Evolutionary conservation across 2,113 vertebrate genomes (phyloP), one percentile per base, ranked within the genome.

Genomic region (Pelobates fuscus): DNA sequence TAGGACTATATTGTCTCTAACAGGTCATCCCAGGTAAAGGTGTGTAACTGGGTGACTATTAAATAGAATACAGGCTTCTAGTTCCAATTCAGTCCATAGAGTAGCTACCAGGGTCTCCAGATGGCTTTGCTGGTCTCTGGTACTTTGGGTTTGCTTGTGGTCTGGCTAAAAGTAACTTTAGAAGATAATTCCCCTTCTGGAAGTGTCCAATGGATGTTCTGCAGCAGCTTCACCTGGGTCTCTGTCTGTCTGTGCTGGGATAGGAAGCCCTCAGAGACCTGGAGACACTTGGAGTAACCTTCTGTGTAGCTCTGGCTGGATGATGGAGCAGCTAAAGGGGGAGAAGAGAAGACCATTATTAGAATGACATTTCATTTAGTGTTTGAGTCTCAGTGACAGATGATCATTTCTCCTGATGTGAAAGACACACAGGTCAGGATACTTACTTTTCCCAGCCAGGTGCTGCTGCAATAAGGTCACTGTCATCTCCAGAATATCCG

Each of bases 401-500:
- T 68, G 66, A 27, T 55, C 20, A 0, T 71, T 11, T 46, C 6
- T 20, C 18, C 21, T n/a, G 20, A 61, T 21, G 23, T 1, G 15
- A 5, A 49, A 17, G 44, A 49, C 4, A 49, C 44, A 14, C 54
- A 65, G 18, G 3, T 3, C 18, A 21, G 49, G 82, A 0, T 3
- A 60, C 84, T 81, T 83, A 85, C 88, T 71, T 66, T 82, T 66
- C 15, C 11, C 23, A 20, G 25, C 14, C 46, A 44, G 44, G 32
- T 79, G 67, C 32, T 57, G 54, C 41, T 91, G 88, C 82, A 93
- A 85, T 80, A 90, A 91, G 83, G 84, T 89, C 70, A 93, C 91
- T 0, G 92, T 91, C 92, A 93, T 92, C 84, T 93, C 91, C 87
- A 93, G 80, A 79, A 93, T 88, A 73, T 93, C 91, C 0, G 92